Evolutionary conservation across 2,113 vertebrate species (phyloP).

Genomic region (Seriola rivoliana): DNA sequence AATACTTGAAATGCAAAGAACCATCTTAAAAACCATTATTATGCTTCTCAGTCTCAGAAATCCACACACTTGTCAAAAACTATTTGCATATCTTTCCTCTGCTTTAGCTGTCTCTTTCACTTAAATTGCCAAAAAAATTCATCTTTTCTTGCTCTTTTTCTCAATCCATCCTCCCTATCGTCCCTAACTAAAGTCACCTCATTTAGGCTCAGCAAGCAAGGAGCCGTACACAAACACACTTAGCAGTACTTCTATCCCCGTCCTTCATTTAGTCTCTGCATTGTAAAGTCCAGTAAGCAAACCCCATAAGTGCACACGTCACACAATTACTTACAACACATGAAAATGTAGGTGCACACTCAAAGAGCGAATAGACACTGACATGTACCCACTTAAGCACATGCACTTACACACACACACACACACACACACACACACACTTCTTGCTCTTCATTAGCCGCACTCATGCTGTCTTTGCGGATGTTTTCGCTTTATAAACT

Average conservation of each 20-base stretch:
- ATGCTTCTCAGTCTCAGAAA: conserved; percentile 9
- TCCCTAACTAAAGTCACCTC: conserved; percentile 24
- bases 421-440: too few species aligned
- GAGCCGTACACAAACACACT: background rate
- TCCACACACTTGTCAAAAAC: conserved; percentile 29
- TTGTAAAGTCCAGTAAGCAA: conserved; percentile 4
- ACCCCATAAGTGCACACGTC: background rate
- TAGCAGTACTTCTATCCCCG: background rate
- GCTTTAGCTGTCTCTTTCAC: conserved; percentile 16
- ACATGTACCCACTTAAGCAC: background rate
- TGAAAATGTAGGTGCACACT: background rate
- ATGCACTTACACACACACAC: background rate
- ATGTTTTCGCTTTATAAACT: conserved; percentile 3
- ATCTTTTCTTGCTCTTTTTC: background rate
- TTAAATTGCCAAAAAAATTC: too few species aligned
- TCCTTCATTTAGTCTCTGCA: conserved; percentile 9
- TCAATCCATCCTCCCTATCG: background rate
- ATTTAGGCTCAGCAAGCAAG: conserved; percentile 1
- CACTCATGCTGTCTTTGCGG: background rate
- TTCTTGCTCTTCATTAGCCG: conserved; percentile 13
- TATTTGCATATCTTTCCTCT: background rate
- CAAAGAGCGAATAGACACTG: background rate
- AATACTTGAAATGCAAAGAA: background rate
- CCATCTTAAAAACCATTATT: conserved; percentile 3
- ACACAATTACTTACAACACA: conserved; percentile 14